A percentile compares a stretch with the other conserved stretches of the same genome.
phyloP scores from a whole-genome alignment of 2,113 vertebrate genomes.

The Clarias batrachus region DNA sequence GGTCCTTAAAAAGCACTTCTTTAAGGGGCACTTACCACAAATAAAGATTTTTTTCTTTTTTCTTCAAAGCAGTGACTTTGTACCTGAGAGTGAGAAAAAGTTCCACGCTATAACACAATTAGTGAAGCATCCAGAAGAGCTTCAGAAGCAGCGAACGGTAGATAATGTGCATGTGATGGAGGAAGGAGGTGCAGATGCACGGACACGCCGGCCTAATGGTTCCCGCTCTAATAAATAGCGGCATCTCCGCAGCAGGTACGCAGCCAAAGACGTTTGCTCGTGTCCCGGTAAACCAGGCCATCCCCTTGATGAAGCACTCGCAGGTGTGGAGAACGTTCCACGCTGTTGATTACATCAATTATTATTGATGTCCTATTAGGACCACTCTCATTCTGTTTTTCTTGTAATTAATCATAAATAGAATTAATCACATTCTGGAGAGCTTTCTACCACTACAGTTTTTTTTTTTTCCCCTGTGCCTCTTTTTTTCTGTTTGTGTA shows the following conservation, averaged over 20 bases:
- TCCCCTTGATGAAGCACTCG: slow-evolving; percentile 69
- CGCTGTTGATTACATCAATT: slow-evolving; percentile 66
- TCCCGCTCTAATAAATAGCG: slow-evolving; percentile 64
- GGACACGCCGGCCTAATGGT: slow-evolving; percentile 33
- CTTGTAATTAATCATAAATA: slow-evolving; percentile 61
- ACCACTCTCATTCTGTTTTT: slow-evolving; percentile 59
- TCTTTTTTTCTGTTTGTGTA: slow-evolving; percentile 22
- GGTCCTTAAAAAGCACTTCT: slow-evolving; percentile 8
- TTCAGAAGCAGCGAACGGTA: neutral
- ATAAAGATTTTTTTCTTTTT: slow-evolving; percentile 16
- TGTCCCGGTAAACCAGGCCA: slow-evolving; percentile 63
- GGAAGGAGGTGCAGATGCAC: slow-evolving; percentile 33
- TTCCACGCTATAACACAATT: slow-evolving; percentile 29
- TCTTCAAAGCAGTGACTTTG: slow-evolving; percentile 8
- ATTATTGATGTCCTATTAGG: slow-evolving; percentile 69
- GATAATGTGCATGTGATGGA: slow-evolving; percentile 34
- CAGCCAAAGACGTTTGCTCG: slow-evolving; percentile 46
- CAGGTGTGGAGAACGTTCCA: slow-evolving; percentile 69
- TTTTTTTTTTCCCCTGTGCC: neutral
- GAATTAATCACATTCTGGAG: slow-evolving; percentile 35
- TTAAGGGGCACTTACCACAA: neutral
- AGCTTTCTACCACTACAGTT: slow-evolving; percentile 43
- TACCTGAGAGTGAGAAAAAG: neutral
- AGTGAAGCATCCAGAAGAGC: neutral
- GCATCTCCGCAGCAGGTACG: slow-evolving; percentile 59